Percentiles rank a stretch among this genome's conserved stretches.
phyloP scores from a whole-genome alignment of 2,113 vertebrate genomes.

The Eudyptes chrysolophus region DNA sequence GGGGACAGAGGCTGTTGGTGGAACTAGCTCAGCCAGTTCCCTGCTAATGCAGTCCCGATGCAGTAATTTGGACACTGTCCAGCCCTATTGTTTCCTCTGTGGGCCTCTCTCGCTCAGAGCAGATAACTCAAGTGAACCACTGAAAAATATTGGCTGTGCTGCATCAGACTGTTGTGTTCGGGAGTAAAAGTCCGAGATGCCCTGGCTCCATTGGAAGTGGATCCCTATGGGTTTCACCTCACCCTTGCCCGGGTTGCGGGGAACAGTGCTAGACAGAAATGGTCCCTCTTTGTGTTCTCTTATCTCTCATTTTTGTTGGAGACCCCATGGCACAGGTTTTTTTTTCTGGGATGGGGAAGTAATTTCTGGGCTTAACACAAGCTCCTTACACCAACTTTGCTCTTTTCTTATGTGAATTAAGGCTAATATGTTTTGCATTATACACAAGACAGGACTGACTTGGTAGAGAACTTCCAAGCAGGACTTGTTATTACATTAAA shows the following conservation, averaged over 20 bases:
- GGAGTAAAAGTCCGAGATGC: not conserved
- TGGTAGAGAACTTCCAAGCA: not conserved
- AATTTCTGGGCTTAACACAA: not conserved
- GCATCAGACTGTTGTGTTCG: not conserved
- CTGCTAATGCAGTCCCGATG: not conserved
- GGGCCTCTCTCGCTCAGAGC: not conserved
- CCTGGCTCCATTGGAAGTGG: not conserved
- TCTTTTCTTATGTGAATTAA: not conserved
- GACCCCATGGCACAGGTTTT: fast-evolving
- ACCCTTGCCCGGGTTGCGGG: not conserved
- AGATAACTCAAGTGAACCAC: not conserved
- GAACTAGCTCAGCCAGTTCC: not conserved
- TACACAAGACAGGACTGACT: not conserved
- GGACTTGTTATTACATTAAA: not conserved
- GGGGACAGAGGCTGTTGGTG: not conserved
- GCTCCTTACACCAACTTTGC: not conserved
- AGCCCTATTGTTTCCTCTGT: not conserved
- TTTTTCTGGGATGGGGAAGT: not conserved
- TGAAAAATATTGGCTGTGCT: not conserved
- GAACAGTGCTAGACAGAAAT: not conserved
- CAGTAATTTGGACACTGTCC: not conserved
- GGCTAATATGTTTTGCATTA: not conserved
- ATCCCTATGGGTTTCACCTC: fast-evolving
- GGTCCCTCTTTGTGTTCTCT: not conserved
- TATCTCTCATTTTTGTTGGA: not conserved